Percentiles rank a stretch among this genome's conserved stretches.
Conservation (phyloP, 2,113 vertebrate genomes). For the Natator depressus region DNA sequence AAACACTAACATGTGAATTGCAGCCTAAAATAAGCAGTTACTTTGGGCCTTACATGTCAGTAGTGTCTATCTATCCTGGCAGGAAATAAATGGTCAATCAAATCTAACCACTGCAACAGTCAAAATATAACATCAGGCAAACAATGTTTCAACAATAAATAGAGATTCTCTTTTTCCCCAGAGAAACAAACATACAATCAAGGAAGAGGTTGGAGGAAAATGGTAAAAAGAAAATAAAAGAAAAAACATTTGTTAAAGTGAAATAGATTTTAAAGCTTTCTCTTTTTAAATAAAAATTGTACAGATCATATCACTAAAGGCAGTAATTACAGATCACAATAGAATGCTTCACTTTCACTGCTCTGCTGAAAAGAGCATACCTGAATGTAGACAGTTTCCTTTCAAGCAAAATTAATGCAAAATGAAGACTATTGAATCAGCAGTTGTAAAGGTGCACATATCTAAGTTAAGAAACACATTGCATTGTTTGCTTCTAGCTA, state of each 20-base stretch:
- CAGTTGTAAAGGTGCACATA: not conserved
- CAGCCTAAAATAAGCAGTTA: not conserved
- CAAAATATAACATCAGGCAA: not conserved
- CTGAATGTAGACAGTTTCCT: not conserved
- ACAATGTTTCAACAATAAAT: not conserved
- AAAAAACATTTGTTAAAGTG: not conserved
- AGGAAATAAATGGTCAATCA: not conserved
- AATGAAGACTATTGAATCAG: not conserved
- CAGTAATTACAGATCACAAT: slow-evolving; percentile 4
- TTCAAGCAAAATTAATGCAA: slow-evolving; percentile 5
- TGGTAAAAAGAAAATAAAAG: not conserved
- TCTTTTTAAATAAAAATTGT: not conserved
- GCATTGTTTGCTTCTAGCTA: not conserved
- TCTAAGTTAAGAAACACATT: not conserved
- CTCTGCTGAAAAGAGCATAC: not conserved
- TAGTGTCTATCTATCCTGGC: not conserved
- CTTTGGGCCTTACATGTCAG: not conserved
- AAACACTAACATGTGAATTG: not conserved
- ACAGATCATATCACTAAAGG: not conserved
- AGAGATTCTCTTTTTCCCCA: not conserved
- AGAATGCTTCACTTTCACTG: not conserved
- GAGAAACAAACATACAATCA: not conserved
- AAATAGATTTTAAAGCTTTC: not conserved
- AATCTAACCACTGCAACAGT: not conserved
- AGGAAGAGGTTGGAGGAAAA: accelerated